These are phyloP conservation scores for Acronicta leporina DNA, from an alignment of 2,888 invertebrate genomes.

Conservation along the genomic window DNA sequence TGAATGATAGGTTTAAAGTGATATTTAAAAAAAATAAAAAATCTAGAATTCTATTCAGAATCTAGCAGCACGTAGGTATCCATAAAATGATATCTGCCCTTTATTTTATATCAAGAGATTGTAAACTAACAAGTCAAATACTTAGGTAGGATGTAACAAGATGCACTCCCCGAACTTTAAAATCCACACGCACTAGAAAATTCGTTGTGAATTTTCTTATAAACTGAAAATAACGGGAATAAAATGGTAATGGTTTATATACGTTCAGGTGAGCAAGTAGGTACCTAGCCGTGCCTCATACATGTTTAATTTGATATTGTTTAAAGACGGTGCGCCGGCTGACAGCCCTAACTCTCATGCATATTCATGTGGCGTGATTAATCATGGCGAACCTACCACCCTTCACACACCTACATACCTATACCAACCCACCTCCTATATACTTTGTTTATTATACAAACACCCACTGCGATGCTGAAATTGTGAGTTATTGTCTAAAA, in stretches of 20 bases:
- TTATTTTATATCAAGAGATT: too few relatives aligned
- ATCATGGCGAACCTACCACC: conserved; percentile 73
- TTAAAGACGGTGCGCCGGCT: conserved; percentile 79
- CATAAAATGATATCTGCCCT: too few relatives aligned
- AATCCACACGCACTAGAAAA: conserved; percentile 1
- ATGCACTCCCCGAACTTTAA: conserved; percentile 5
- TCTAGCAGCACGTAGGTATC: too few relatives aligned
- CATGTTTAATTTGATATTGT: conserved; percentile 85
- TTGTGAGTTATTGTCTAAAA: conserved; percentile 69
- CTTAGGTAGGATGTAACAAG: conserved; percentile 3
- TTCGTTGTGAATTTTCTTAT: conserved; percentile 32
- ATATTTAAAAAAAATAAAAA: too few relatives aligned
- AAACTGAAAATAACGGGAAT: conserved; percentile 42
- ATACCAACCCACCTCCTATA: conserved; percentile 48
- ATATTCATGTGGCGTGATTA: conserved; percentile 87
- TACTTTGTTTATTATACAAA: conserved; percentile 64
- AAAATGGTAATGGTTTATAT: conserved; percentile 49
- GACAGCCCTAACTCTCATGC: conserved; percentile 83
- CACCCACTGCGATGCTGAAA: conserved; percentile 65
- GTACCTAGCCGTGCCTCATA: conserved; percentile 61
- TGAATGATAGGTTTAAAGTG: too few relatives aligned
- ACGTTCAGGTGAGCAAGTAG: conserved; percentile 54
- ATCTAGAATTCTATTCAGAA: too few relatives aligned
- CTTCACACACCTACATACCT: conserved; percentile 62
- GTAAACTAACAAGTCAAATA: too few relatives aligned